Evolutionary conservation across 2,113 vertebrate species (phyloP).

Genomic region (Percopsis transmontana): DNA sequence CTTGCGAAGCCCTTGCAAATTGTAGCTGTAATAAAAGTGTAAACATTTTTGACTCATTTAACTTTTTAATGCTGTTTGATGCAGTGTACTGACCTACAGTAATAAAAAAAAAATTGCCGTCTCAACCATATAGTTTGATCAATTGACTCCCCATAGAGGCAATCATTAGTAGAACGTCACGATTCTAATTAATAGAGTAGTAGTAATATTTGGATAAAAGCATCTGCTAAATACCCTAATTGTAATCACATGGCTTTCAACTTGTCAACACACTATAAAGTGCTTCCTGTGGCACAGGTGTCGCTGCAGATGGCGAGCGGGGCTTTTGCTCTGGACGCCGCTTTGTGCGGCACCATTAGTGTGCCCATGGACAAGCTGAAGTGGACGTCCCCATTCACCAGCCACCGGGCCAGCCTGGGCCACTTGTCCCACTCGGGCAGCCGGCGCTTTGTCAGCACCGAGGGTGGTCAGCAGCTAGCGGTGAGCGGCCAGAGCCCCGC

Average conservation of each 20-base stretch:
- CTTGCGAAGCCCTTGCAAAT: neutral
- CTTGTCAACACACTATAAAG: neutral
- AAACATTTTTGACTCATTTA: no score
- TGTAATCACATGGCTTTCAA: neutral
- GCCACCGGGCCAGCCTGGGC: constrained; percentile 83
- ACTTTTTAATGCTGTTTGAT: no score
- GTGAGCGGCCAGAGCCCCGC: constrained; percentile 33
- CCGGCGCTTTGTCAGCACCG: constrained; percentile 51
- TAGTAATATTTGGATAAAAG: no score
- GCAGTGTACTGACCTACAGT: no score
- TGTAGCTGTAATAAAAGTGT: neutral
- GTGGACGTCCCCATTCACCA: constrained; percentile 91
- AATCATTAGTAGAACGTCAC: no score
- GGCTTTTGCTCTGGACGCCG: constrained; percentile 83
- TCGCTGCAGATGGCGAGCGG: constrained; percentile 91
- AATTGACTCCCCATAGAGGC: no score
- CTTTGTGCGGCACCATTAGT: constrained; percentile 81
- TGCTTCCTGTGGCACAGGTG: constrained; percentile 71
- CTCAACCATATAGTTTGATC: no score
- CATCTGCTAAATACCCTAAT: no score
- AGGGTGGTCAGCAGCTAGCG: constrained; percentile 46
- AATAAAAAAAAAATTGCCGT: no score
- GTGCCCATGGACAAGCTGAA: constrained; percentile 95
- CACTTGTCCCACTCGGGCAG: constrained; percentile 70
- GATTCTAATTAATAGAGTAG: no score